Base-by-base conservation (phyloP, 2,113 vertebrate species). In the Lanius collurio region DNA sequence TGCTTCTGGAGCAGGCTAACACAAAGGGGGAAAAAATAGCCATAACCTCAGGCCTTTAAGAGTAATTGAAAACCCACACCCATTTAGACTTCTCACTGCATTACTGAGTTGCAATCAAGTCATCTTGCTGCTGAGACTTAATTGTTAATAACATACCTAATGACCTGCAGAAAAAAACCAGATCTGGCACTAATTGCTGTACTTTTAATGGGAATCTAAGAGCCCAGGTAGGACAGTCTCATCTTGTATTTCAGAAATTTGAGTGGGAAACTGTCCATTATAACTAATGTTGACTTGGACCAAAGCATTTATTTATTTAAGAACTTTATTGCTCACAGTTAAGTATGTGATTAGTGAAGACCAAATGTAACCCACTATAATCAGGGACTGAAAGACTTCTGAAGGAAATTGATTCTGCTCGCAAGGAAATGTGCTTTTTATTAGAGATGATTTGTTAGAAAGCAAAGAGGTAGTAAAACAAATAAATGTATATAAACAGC, bases 281-380 rank as follows among this genome's bases (percentile, higher is more conserved):
- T 65, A 59, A 73, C 68, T 64, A 84, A 81, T 3, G 5, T 62
- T 88, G 85, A 89, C 96, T 96, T 24, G 67, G 69, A 82, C 27
- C 70, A 87, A 91, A 96, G 64, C 70, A 91, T 77, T 93, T 95
- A 80, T 96, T 97, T 97, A 81, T 93, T 91, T 94, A 96, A 94
- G 94, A 71, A 80, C 59, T 95, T 94, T 93, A 95, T 70, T 89
- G 89, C 73, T 94, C 65, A 67, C 73, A 49, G 82, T 96, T 95
- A 94, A 89, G 92, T 86, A 88, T 13, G 82, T 79, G 89, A 97
- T 95, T 96, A 96, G 89, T 76, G 84, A 95, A 95, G 82, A 86
- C 91, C 92, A 96, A 94, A 94, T 55, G 46, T n/a, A 88, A 81
- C 49, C 37, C 74, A 49, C 65, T 95, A 94, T 95, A 94, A 95